phyloP scores from a whole-genome alignment of 2,113 vertebrate genomes.

The Trichomycterus rosablanca region DNA sequence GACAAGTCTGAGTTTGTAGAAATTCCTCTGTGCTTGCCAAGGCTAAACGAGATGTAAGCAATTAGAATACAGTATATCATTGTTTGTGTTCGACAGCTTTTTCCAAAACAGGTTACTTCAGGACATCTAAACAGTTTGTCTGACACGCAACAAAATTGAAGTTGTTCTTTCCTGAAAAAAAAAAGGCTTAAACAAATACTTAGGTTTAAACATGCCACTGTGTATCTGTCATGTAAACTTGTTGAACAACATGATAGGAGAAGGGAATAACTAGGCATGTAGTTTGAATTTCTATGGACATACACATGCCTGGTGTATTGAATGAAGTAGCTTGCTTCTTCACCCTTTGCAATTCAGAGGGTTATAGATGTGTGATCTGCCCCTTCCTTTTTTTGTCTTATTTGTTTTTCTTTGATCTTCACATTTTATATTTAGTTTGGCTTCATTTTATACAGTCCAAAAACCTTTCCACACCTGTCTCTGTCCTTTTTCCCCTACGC shows the following conservation, averaged over 20 bases:
- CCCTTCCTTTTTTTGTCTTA: not conserved
- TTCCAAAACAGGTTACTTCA: constrained; percentile 51
- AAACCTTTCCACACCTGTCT: no score
- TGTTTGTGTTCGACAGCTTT: constrained; percentile 60
- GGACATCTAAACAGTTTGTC: constrained; percentile 50
- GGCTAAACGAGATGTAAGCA: constrained; percentile 47
- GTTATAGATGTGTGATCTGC: not conserved
- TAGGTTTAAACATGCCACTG: constrained; percentile 46
- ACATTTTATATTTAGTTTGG: not conserved
- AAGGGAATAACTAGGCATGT: constrained; percentile 5
- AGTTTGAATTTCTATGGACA: constrained; percentile 5
- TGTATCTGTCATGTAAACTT: constrained; percentile 32
- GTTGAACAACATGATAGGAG: not conserved
- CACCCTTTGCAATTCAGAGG: not conserved
- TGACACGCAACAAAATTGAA: constrained; percentile 36
- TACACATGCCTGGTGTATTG: not conserved
- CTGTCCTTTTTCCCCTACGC: constrained; percentile 39
- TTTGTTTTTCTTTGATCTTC: not conserved
- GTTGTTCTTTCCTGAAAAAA: constrained; percentile 15
- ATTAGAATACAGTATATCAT: constrained; percentile 61
- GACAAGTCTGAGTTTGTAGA: constrained; percentile 71
- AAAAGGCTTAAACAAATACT: constrained; percentile 39
- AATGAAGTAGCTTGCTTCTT: not conserved
- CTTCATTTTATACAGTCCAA: no score
- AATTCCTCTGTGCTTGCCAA: constrained; percentile 62